phyloP scores from a whole-genome alignment of 2,113 vertebrate species.

The Bungarus multicinctus region DNA sequence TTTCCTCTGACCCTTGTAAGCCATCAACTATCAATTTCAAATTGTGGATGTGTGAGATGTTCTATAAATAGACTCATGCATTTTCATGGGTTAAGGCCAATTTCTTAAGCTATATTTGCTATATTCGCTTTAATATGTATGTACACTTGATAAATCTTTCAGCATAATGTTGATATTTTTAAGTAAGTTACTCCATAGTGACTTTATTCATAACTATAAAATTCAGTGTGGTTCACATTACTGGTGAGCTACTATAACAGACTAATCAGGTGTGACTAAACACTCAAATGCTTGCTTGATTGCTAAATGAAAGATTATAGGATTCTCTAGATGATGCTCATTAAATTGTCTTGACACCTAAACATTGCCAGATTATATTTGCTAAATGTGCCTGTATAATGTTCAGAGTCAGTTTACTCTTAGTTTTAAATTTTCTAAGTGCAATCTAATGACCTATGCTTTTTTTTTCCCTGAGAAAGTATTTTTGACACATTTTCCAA shows the following conservation, averaged over 20 bases:
- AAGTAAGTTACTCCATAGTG: slow-evolving; percentile 25
- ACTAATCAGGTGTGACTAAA: slow-evolving; percentile 27
- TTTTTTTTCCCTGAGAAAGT: not conserved
- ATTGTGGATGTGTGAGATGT: not conserved
- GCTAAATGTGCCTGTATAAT: slow-evolving; percentile 4
- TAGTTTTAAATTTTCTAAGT: slow-evolving; percentile 3
- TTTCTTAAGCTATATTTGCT: slow-evolving; percentile 35
- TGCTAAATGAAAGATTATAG: slow-evolving; percentile 29
- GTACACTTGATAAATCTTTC: slow-evolving; percentile 20
- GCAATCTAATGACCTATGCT: not conserved
- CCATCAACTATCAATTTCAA: slow-evolving; percentile 20
- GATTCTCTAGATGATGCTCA: slow-evolving; percentile 20
- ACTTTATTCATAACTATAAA: slow-evolving; percentile 24
- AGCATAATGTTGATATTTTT: slow-evolving; percentile 17
- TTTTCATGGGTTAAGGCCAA: slow-evolving; percentile 20
- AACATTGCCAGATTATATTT: not conserved
- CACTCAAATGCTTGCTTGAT: slow-evolving; percentile 1
- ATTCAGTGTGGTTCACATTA: slow-evolving; percentile 2
- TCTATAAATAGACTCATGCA: slow-evolving; percentile 26
- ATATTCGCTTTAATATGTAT: slow-evolving; percentile 22
- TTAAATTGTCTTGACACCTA: slow-evolving; percentile 29
- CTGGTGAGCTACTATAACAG: not conserved
- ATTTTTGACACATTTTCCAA: not conserved
- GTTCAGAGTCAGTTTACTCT: not conserved
- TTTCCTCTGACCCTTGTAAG: not conserved